These are phyloP conservation scores for Dicrurus megarhynchus DNA, from an alignment of 2,113 vertebrate species.

Conservation along the genomic window DNA sequence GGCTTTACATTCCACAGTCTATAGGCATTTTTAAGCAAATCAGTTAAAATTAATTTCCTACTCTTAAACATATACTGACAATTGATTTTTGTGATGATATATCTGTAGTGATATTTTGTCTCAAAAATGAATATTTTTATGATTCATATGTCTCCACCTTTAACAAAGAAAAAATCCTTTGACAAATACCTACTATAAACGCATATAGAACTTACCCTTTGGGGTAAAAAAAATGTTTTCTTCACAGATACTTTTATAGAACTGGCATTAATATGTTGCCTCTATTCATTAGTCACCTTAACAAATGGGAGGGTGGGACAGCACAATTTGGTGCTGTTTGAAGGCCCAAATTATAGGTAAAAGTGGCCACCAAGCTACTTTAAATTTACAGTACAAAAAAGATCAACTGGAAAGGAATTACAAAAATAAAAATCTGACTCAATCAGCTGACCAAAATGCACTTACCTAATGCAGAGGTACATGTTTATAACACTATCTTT, in stretches of 20 bases:
- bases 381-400: conserved; percentile 60
- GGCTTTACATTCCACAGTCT: not conserved
- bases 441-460: conserved; percentile 66
- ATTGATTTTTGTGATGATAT: not conserved
- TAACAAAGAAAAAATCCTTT: not conserved
- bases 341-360: conserved; percentile 41
- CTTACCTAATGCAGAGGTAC: conserved; percentile 43
- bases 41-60: not conserved
- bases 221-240: not conserved
- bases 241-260: not conserved
- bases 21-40: not conserved
- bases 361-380: conserved; percentile 21
- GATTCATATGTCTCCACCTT: not conserved
- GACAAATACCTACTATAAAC: not conserved
- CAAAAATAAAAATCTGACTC: conserved; percentile 44
- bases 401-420: conserved; percentile 47
- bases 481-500: conserved; percentile 55
- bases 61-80: not conserved
- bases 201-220: not conserved
- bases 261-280: conserved; percentile 29
- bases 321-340: conserved; percentile 26
- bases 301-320: not conserved
- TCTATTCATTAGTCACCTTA: not conserved
- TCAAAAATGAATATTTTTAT: not conserved
- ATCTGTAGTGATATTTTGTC: not conserved